These are phyloP conservation scores for Pachyseris speciosa DNA, from an alignment of 64 coral and sea anemone species.

Conservation along the genomic window DNA sequence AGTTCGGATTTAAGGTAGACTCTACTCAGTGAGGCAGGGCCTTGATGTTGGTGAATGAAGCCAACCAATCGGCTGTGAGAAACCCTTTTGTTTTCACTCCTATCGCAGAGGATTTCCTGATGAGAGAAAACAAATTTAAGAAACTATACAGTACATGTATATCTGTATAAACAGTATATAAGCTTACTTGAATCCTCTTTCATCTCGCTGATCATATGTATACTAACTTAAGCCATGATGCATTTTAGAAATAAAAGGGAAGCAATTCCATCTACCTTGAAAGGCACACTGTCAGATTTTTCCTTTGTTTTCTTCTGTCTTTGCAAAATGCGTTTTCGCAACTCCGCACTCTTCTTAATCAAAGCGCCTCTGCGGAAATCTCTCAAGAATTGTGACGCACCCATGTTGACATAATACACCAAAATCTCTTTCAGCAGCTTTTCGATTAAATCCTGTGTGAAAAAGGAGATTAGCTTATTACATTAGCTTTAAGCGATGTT, in stretches of 20 bases:
- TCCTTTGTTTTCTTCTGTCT: constrained; percentile 35
- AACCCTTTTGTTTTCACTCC: constrained; percentile 3
- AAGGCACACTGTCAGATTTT: constrained; percentile 44
- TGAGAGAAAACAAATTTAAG: too few species aligned
- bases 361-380: not conserved
- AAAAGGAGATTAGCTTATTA: too few species aligned
- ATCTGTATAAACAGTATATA: too few species aligned
- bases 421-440: constrained; percentile 13
- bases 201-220: too few species aligned
- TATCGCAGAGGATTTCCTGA: constrained; percentile 36
- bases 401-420: constrained; percentile 50
- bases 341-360: constrained; percentile 23
- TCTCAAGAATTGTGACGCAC: constrained; percentile 46
- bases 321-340: constrained; percentile 38
- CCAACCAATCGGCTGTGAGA: constrained; percentile 9
- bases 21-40: not conserved
- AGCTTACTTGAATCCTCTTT: too few species aligned
- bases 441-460: not conserved
- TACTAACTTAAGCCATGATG: too few species aligned
- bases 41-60: not conserved
- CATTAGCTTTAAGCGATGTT: too few species aligned
- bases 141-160: too few species aligned
- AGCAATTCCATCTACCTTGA: too few species aligned
- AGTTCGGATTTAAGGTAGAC: not conserved
- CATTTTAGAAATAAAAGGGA: too few species aligned